A percentile compares a stretch with the other conserved stretches of the same genome.
Conservation (phyloP, 2,797 vertebrate genomes). For the Sphenopsis melanotis region DNA sequence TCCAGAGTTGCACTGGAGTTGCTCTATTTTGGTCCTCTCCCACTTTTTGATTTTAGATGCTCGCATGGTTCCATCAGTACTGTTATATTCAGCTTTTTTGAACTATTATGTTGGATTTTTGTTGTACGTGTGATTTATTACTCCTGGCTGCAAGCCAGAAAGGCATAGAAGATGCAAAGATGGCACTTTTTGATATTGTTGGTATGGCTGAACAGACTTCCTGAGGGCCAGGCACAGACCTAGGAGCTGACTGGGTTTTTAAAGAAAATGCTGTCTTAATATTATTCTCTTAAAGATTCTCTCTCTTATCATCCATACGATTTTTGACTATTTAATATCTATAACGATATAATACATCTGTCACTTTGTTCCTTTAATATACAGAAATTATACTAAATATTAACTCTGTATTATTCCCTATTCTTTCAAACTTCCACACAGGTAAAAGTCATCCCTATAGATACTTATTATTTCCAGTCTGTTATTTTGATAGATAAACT, state of each 20-base stretch:
- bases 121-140: background rate
- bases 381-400: background rate
- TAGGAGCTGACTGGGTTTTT: background rate
- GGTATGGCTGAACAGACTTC: background rate
- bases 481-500: background rate
- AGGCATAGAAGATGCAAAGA: background rate
- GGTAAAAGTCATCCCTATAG: background rate
- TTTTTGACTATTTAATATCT: background rate
- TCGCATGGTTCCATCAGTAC: background rate
- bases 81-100: background rate
- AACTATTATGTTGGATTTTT: background rate
- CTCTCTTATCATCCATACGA: background rate
- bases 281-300: background rate
- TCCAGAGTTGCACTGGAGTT: background rate
- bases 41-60: background rate
- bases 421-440: background rate
- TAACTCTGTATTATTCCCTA: background rate
- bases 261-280: background rate
- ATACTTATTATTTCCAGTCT: background rate
- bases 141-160: background rate
- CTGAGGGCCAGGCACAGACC: background rate
- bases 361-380: background rate
- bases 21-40: background rate
- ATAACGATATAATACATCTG: background rate
- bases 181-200: background rate